Conservation (phyloP, 2,113 vertebrate genomes). For the Leptocoma aspasia region DNA sequence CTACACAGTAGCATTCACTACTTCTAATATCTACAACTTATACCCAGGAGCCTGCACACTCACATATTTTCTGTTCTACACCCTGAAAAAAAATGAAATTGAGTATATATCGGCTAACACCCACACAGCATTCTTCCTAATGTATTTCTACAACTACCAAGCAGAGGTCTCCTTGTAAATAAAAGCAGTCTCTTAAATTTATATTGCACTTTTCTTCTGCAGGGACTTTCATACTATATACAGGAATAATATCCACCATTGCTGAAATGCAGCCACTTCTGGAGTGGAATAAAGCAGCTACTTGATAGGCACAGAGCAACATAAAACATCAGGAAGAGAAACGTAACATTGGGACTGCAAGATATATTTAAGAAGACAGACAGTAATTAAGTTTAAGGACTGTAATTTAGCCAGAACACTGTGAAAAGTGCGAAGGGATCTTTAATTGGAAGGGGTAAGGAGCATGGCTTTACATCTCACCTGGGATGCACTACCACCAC, state of each 20-base stretch:
- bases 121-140: constrained; percentile 49
- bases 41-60: constrained; percentile 44
- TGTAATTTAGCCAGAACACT: constrained; percentile 12
- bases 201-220: constrained; percentile 55
- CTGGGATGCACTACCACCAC: neutral
- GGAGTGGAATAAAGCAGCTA: constrained; percentile 13
- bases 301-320: neutral
- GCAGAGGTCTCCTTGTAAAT: constrained; percentile 56
- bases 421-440: neutral
- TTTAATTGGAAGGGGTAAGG: neutral
- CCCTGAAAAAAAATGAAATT: constrained; percentile 2
- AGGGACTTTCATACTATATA: constrained; percentile 24
- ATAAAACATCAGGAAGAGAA: constrained; percentile 26
- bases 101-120: constrained; percentile 32
- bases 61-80: constrained; percentile 43
- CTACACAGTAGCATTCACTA: constrained; percentile 1
- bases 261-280: constrained; percentile 40
- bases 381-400: constrained; percentile 46
- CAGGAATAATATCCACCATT: constrained; percentile 32
- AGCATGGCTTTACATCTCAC: constrained; percentile 34
- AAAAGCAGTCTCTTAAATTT: constrained; percentile 58
- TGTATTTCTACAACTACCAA: constrained; percentile 54
- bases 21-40: constrained; percentile 35
- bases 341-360: neutral
- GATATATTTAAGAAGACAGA: constrained; percentile 16